Base-by-base conservation (phyloP, 2,113 vertebrate species). In the Phyllopteryx taeniolatus region DNA sequence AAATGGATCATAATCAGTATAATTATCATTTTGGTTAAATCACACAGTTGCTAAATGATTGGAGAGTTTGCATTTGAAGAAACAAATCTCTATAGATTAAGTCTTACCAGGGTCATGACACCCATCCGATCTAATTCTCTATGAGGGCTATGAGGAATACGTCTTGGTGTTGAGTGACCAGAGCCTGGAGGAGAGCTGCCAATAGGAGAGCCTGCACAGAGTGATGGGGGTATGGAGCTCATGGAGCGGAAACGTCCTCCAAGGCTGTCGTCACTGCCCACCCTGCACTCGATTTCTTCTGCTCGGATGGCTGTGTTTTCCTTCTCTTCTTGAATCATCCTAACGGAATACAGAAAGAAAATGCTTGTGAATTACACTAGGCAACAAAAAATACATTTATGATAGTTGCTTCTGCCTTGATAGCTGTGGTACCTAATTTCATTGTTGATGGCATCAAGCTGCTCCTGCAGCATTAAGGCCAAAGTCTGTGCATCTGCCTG, bases 261-360 rank as follows among this genome's bases (percentile, higher is more conserved):
- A 0, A 94, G 93, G 27, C 85, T 93, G 19, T 98, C 97, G 0
- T 95, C 95, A 0, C 96, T 95, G 74, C 96, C 95, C 14, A 99
- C 98, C 2, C 95, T 83, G 62, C 93, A 94, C 85, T 99, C 98
- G 0, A 99, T 98, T 91, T 98, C 96, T 89, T 99, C 98, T 0
- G 97, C 96, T 14, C 96, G 93, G 85, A 96, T 94, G 13, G 95
- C 93, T 0, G 97, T 94, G 88, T 83, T 97, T 88, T 98, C 98
- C 91, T 99, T 99, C 85, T 99, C 98, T 82, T 99, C 98, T 65
- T 99, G 98, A 68, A 99, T 99, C 89, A 99, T 90, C 43, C 98
- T 99, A 57, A 60, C 12, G 15, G n/a, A 17, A 44, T 27, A 56
- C 14, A 59, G 14, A 17, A 10, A 8, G 31, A 19, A 13, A 14